Conservation (phyloP, 2,113 vertebrate genomes). For the Pristiophorus japonicus region DNA sequence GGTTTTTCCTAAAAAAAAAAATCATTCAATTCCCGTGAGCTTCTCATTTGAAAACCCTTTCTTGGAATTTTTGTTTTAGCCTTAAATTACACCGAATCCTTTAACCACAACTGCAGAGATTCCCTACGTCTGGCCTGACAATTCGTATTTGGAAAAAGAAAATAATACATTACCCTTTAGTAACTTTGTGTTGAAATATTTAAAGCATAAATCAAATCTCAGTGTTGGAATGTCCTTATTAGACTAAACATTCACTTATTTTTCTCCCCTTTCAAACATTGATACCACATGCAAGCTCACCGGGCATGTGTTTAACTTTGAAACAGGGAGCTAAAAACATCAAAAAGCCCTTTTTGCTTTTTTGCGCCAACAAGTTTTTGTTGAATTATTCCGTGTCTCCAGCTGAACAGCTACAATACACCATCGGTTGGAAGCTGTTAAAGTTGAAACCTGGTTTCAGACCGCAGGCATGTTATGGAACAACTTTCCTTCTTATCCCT, state of each 20-base stretch:
- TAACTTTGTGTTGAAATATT: neutral
- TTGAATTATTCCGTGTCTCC: neutral
- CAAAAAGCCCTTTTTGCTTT: neutral
- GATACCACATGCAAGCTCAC: neutral
- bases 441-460: neutral
- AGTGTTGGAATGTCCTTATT: neutral
- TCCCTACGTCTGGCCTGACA: neutral
- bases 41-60: neutral
- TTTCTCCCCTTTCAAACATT: neutral
- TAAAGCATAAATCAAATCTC: constrained; percentile 14
- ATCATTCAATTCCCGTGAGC: neutral
- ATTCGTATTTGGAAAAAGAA: neutral
- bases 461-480: neutral
- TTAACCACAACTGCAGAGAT: neutral
- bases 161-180: neutral
- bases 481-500: neutral
- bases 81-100: neutral
- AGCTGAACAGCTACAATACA: neutral
- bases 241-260: neutral
- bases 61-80: neutral
- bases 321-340: neutral
- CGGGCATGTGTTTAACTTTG: neutral
- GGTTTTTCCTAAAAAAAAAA: neutral
- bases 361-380: neutral
- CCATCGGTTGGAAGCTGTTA: neutral